Evolutionary conservation across 2,113 vertebrate genomes (phyloP), one percentile per base, ranked within the genome.

Genomic region (Leptodactylus fuscus): DNA sequence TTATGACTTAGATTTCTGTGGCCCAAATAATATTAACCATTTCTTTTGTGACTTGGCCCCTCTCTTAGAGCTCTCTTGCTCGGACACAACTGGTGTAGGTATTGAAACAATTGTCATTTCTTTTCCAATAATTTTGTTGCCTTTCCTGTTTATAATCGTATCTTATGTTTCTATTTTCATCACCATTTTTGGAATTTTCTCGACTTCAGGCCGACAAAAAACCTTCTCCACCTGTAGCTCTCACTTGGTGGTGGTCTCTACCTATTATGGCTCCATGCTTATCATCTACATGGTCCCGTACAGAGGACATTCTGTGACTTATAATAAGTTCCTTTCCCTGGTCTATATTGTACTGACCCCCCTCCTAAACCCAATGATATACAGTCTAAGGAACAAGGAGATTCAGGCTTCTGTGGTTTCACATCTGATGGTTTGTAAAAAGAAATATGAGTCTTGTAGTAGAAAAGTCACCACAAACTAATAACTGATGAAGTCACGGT

Each of bases 11-110:
- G 87, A 85, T n/a, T 90, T 90, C 82, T 91, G 90, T 88, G 90
- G 87, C 0, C 71, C 85, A 49, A 87, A 85, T 1, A 0, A 62
- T 8, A 90, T 90, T 41, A 87, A 87, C 27, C 90, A 90, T 44
- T 91, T 89, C 71, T 89, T 91, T 11, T 91, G 89, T 87, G 89
- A 90, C 0, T 74, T 87, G 22, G 87, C 89, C 20, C 86, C 89
- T 2, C 29, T 91, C 44, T 34, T 90, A n/a, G 87, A 5, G 0
- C 87, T 89, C 67, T 91, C 90, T 36, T 91, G 89, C 22, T 89
- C 90, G 20, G 88, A 89, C 58, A 89, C 87, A 0, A 49, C 46
- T 10, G 4, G 11, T 32, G 6, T 27, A 0, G 9, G 11, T 10
- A 46, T 81, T 5, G 62, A 65, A 11, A 65, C 41, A 18, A 88